A percentile compares a stretch with the other conserved stretches of the same genome.
phyloP scores from a whole-genome alignment of 1,140 invertebrate genomes.

The Yoshiicerus persimilis region DNA sequence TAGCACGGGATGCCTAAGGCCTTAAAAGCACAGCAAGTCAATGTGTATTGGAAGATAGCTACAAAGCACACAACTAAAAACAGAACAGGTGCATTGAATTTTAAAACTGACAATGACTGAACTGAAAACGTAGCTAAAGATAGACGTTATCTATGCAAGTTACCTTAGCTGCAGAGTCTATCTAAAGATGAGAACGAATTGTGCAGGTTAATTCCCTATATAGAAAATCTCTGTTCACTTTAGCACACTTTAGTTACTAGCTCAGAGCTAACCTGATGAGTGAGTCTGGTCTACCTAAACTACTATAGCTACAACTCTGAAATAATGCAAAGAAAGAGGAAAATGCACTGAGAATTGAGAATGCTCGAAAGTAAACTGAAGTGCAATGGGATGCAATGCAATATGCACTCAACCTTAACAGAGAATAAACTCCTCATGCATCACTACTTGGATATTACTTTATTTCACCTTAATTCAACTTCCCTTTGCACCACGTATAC shows the following conservation, averaged over 20 bases:
- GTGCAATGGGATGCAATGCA: conserved; percentile 2
- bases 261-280: neutral
- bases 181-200: neutral
- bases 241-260: no score
- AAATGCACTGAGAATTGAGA: neutral
- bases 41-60: no score
- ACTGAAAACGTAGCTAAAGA: neutral
- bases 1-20: neutral
- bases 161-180: neutral
- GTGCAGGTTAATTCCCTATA: neutral
- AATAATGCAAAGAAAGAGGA: neutral
- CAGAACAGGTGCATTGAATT: neutral
- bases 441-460: neutral
- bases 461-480: neutral
- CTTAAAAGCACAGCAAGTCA: neutral
- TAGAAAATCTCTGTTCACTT: no score
- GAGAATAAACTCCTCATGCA: neutral
- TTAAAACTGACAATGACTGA: neutral
- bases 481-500: neutral
- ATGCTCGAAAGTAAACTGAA: neutral
- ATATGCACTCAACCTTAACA: neutral
- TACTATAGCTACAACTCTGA: no score
- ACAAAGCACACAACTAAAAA: neutral
- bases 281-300: neutral
- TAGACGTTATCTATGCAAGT: neutral